Evolutionary conservation across 1,140 invertebrate genomes (phyloP).

Genomic region (Neodiprion fabricii): DNA sequence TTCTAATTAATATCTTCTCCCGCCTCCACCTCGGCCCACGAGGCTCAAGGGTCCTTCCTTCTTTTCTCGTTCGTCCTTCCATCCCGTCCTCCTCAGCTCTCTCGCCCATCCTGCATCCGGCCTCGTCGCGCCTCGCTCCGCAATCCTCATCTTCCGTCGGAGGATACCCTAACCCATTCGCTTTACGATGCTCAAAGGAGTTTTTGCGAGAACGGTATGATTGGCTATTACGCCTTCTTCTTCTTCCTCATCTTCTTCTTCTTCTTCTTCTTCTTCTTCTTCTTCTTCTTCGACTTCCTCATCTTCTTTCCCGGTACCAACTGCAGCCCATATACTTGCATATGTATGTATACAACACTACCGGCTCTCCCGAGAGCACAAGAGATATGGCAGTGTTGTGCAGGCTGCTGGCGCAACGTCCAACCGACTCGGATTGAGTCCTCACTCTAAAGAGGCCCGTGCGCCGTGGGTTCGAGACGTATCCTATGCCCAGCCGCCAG

Average conservation of each 20-base stretch:
- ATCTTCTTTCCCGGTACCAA: constrained; percentile 16
- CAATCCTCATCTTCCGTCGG: constrained; percentile 30
- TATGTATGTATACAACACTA: neutral
- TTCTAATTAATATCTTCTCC: constrained; percentile 61
- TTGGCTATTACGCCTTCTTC: constrained; percentile 58
- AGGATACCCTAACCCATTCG: constrained; percentile 29
- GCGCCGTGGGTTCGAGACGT: neutral
- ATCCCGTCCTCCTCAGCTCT: constrained; percentile 18
- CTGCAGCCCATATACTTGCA: neutral
- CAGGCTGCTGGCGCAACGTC: neutral
- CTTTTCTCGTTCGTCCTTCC: constrained; percentile 11
- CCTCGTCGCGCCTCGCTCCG: constrained; percentile 16
- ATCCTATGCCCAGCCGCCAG: neutral
- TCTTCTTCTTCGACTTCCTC: constrained; percentile 6
- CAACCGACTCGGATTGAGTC: constrained; percentile 1
- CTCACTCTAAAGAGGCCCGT: constrained; percentile 4
- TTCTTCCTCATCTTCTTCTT: constrained; percentile 19
- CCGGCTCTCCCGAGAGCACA: neutral
- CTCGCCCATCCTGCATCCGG: neutral
- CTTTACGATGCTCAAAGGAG: constrained; percentile 52
- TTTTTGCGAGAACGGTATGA: constrained; percentile 56
- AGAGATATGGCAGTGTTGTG: neutral
- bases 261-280: constrained; percentile 5
- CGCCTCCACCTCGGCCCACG: constrained; percentile 28
- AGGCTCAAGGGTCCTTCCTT: neutral